These are phyloP conservation scores for Origma solitaria DNA, from an alignment of 2,113 vertebrate species.

Conservation along the genomic window DNA sequence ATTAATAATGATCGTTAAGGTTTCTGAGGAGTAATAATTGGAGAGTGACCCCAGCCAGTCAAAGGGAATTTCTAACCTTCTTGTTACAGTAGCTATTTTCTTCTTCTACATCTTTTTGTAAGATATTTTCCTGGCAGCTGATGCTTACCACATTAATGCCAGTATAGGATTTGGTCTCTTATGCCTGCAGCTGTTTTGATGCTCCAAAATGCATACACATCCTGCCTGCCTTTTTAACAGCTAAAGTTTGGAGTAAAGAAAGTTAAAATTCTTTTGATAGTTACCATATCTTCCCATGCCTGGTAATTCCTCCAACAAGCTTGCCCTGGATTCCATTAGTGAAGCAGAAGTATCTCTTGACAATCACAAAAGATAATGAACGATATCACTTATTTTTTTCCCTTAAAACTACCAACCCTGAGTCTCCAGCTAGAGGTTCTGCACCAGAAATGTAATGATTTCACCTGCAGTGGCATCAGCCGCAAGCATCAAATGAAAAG, in stretches of 20 bases:
- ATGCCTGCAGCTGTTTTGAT: not conserved
- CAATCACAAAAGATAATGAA: not conserved
- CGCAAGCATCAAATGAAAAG: slow-evolving; percentile 2
- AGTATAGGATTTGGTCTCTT: not conserved
- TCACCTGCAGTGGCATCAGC: not conserved
- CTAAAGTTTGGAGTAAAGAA: not conserved
- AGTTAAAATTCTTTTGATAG: not conserved
- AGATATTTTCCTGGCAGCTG: not conserved
- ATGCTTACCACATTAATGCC: not conserved
- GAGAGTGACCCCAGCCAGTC: not conserved
- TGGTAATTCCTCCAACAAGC: not conserved
- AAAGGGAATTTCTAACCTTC: not conserved
- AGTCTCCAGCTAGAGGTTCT: not conserved
- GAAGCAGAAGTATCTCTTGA: not conserved
- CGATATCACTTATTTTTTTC: not conserved
- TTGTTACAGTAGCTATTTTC: not conserved
- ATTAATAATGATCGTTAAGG: not conserved
- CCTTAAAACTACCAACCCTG: not conserved
- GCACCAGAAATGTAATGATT: not conserved
- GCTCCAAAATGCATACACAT: not conserved
- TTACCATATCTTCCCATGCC: not conserved
- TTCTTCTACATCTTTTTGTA: not conserved
- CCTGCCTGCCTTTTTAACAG: not conserved
- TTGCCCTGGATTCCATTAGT: not conserved
- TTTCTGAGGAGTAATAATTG: not conserved